Conservation (phyloP, 2,888 invertebrate species). For the Andrena dorsata region DNA sequence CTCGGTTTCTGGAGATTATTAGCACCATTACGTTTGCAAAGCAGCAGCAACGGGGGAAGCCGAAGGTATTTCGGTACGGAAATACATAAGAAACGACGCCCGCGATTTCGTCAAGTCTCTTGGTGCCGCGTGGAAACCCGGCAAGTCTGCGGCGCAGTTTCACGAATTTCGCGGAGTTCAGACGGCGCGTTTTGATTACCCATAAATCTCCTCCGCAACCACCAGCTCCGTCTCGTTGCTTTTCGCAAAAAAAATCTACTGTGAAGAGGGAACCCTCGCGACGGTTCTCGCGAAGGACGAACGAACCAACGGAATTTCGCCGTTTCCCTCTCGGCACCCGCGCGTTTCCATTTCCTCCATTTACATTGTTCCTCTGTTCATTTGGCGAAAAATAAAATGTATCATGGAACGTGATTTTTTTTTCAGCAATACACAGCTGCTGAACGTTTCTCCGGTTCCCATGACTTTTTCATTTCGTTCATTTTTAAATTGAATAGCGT, state of each 20-base stretch:
- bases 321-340: background rate
- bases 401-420: constrained; percentile 19
- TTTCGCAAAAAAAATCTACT: constrained; percentile 22
- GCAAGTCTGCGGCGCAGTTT: constrained; percentile 14
- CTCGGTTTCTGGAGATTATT: background rate
- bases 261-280: background rate
- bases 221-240: background rate
- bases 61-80: background rate
- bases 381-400: constrained; percentile 2
- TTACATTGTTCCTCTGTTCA: background rate
- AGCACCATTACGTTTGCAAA: background rate
- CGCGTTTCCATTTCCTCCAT: background rate
- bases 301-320: constrained; percentile 6
- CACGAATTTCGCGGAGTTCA: constrained; percentile 46
- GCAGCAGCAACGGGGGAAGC: background rate
- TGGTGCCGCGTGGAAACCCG: background rate
- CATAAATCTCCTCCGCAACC: constrained; percentile 42
- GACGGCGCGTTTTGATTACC: constrained; percentile 54
- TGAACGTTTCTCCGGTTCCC: background rate
- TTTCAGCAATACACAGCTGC: background rate
- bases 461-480: background rate
- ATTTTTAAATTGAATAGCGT: background rate
- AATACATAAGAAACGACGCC: background rate
- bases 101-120: background rate
- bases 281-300: background rate